Percentiles rank a stretch among this genome's conserved stretches.
Conservation (phyloP, 2,113 vertebrate species). For the Regulus satrapa region DNA sequence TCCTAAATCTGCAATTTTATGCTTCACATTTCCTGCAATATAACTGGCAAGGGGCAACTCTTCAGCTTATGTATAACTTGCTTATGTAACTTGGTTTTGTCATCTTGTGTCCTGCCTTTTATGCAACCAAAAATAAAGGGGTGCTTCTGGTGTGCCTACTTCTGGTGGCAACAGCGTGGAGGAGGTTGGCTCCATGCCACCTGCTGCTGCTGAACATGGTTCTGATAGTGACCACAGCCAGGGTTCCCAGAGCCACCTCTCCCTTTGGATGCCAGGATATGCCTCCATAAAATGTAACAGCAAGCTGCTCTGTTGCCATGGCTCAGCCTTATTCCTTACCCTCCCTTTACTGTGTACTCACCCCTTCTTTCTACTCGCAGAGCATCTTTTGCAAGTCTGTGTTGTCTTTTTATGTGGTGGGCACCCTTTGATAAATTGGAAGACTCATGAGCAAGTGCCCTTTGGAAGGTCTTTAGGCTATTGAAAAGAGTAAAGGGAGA, state of each 20-base stretch:
- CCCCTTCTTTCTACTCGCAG: neutral
- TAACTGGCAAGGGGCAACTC: neutral
- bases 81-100: neutral
- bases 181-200: neutral
- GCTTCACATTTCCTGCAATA: neutral
- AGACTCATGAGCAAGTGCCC: neutral
- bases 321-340: neutral
- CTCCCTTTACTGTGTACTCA: neutral
- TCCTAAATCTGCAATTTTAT: neutral
- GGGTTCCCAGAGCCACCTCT: neutral
- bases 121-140: neutral
- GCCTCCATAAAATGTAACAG: neutral
- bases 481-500: neutral
- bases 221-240: neutral
- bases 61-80: neutral
- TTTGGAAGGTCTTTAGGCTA: neutral
- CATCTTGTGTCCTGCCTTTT: neutral
- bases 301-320: neutral
- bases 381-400: neutral
- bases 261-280: neutral
- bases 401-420: neutral
- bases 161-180: neutral
- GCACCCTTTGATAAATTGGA: neutral
- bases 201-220: rapidly evolving
- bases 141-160: neutral